Conservation (phyloP, 2,888 invertebrate species). For the Ophion slaviceki region DNA sequence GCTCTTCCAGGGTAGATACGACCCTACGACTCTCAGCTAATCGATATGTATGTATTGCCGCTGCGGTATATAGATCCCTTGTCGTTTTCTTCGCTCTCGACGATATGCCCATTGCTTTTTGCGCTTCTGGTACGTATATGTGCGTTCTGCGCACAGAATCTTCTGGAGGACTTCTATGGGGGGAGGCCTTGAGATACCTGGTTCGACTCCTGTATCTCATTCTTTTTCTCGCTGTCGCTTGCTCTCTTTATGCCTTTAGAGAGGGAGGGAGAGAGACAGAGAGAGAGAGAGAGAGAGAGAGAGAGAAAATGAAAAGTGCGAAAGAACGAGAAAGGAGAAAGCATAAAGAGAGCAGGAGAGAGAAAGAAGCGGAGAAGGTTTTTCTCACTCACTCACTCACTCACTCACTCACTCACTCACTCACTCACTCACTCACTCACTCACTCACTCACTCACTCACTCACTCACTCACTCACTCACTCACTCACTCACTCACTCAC, state of each 20-base stretch:
- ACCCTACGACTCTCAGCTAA: neutral
- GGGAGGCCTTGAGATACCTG: constrained; percentile 56
- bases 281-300: too few species aligned
- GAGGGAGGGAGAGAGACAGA: too few species aligned
- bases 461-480: too few species aligned
- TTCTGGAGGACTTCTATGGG: constrained; percentile 32
- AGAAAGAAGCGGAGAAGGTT: too few species aligned
- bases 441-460: too few species aligned
- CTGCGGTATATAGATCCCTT: constrained; percentile 26
- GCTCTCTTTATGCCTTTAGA: neutral
- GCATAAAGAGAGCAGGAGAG: too few species aligned
- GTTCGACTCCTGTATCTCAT: constrained; percentile 27
- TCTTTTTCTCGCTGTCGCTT: constrained; percentile 12
- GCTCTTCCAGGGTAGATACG: neutral
- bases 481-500: too few species aligned
- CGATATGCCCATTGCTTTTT: constrained; percentile 64
- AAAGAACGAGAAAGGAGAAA: too few species aligned
- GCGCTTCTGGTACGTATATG: constrained; percentile 53
- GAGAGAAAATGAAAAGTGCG: too few species aligned
- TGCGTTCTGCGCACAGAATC: constrained; percentile 38
- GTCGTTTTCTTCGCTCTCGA: constrained; percentile 46
- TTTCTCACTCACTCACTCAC: too few species aligned
- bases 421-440: too few species aligned
- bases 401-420: too few species aligned
- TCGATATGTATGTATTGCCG: constrained; percentile 29